A percentile compares a stretch with the other conserved stretches of the same genome.
These are phyloP conservation scores for Cyphomyrmex costatus DNA, from an alignment of 1,140 invertebrate species.

Conservation along the genomic window DNA sequence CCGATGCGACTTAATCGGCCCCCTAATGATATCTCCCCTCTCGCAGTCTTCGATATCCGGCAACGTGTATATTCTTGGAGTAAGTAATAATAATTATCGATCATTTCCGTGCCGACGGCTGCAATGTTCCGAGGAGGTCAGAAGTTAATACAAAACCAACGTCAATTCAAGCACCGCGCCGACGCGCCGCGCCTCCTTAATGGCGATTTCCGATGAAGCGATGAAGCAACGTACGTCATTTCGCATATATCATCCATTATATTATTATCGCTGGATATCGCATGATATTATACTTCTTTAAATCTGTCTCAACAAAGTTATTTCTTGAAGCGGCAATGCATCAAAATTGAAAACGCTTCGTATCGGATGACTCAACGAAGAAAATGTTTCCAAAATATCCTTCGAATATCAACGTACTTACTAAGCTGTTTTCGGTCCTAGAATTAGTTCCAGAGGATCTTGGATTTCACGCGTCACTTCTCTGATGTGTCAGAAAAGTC, in stretches of 20 bases:
- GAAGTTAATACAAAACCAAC: conserved; percentile 74
- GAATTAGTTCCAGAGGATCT: conserved; percentile 53
- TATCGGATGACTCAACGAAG: conserved; percentile 18
- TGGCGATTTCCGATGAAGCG: conserved; percentile 19
- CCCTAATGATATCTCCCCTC: conserved; percentile 69
- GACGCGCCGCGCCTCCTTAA: conserved; percentile 3
- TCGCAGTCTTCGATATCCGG: conserved; percentile 65
- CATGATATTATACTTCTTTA: not conserved
- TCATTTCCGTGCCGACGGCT: conserved; percentile 68
- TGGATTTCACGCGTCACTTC: conserved; percentile 17
- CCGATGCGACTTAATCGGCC: conserved; percentile 60
- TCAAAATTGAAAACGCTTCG: not conserved
- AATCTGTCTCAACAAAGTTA: not conserved
- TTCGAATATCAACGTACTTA: conserved; percentile 25
- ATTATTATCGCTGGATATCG: not conserved
- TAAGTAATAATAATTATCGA: conserved; percentile 74
- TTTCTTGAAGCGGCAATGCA: not conserved
- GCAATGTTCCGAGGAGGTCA: conserved; percentile 48
- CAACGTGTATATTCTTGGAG: conserved; percentile 31
- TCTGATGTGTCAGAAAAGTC: conserved; percentile 1
- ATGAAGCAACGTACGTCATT: conserved; percentile 18
- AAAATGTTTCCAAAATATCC: conserved; percentile 70
- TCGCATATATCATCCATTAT: conserved; percentile 25
- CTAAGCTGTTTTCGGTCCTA: conserved; percentile 28
- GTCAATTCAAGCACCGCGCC: conserved; percentile 47